A percentile compares a stretch with the other conserved stretches of the same genome.
phyloP scores from a whole-genome alignment of 2,888 invertebrate species.

The Onthophagus sagittarius region DNA sequence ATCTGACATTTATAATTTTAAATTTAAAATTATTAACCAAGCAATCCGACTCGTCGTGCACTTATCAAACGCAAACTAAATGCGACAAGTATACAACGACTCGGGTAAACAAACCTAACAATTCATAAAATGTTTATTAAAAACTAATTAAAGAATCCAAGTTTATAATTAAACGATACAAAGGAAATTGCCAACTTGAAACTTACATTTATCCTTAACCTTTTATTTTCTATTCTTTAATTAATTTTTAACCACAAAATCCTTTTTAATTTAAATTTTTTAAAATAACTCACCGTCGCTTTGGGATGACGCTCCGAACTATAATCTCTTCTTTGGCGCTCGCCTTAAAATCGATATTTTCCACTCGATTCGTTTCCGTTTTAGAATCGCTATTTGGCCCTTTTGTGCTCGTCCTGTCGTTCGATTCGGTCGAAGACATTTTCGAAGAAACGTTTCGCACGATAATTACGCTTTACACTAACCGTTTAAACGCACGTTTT shows the following conservation, averaged over 20 bases:
- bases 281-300: slow-evolving; percentile 32
- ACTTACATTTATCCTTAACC: too few species aligned
- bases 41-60: too few species aligned
- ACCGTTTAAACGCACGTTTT: background rate
- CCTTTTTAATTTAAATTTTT: background rate
- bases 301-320: slow-evolving; percentile 36
- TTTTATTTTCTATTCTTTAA: background rate
- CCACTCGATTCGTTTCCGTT: background rate
- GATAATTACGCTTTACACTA: background rate
- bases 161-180: background rate
- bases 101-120: too few species aligned
- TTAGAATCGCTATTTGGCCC: background rate
- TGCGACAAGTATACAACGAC: too few species aligned
- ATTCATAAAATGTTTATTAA: background rate
- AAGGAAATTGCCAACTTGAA: background rate
- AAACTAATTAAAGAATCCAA: background rate
- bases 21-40: too few species aligned
- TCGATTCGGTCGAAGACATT: background rate
- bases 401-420: background rate
- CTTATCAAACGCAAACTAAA: too few species aligned
- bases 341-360: slow-evolving; percentile 14
- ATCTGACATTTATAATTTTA: too few species aligned
- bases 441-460: background rate
- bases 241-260: background rate
- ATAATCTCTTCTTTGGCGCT: slow-evolving; percentile 21